Percentiles rank a stretch among this genome's conserved stretches.
phyloP scores from a whole-genome alignment of 2,888 invertebrate species.

The Himalopsyche anomala region DNA sequence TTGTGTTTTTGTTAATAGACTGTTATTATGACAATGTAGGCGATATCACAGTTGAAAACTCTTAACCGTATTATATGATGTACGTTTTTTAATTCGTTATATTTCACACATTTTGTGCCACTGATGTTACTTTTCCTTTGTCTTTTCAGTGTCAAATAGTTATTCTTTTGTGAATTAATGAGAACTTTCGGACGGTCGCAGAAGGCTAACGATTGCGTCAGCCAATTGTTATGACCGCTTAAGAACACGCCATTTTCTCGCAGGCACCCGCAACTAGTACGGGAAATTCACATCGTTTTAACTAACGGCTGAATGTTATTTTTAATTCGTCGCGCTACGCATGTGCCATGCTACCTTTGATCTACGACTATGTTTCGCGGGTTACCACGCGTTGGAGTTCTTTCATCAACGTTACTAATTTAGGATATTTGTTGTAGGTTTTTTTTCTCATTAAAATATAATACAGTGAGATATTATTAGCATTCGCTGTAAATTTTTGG shows the following conservation, averaged over 20 bases:
- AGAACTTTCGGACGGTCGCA: not conserved
- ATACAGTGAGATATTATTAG: too few species aligned
- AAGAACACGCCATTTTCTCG: constrained; percentile 9
- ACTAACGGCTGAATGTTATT: constrained; percentile 16
- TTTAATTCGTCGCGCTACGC: constrained; percentile 35
- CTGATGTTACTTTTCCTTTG: not conserved
- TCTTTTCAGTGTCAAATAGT: not conserved
- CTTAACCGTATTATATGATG: too few species aligned
- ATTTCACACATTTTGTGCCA: not conserved
- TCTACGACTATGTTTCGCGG: not conserved
- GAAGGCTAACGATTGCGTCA: not conserved
- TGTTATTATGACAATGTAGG: too few species aligned
- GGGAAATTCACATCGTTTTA: constrained; percentile 48
- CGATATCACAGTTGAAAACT: too few species aligned
- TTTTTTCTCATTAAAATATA: too few species aligned
- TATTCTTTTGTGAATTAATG: not conserved
- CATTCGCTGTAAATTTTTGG: too few species aligned
- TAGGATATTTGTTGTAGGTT: too few species aligned
- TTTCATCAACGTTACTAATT: too few species aligned
- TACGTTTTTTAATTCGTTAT: not conserved
- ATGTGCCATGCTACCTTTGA: not conserved
- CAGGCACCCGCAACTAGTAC: not conserved
- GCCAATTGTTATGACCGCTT: not conserved
- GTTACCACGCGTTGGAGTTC: not conserved
- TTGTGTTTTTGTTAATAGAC: too few species aligned